These are phyloP conservation scores for Sanderia malayensis DNA, from an alignment of 30 jellyfish, hydroid and myxozoan genomes.

Conservation along the genomic window DNA sequence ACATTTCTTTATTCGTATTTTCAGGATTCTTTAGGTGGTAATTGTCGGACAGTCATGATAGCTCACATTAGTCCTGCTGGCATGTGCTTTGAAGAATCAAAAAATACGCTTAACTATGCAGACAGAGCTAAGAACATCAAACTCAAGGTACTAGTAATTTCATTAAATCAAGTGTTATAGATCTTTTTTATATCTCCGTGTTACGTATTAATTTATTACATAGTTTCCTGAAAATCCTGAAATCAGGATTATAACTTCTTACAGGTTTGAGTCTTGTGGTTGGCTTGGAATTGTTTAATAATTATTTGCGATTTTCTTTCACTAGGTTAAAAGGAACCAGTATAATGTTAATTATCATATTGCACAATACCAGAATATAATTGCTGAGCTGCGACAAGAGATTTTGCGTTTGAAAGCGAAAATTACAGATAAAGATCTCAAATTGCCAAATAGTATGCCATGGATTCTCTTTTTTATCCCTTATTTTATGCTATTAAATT, in stretches of 20 bases:
- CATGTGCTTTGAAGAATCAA: conserved; percentile 89
- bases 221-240: too few species aligned
- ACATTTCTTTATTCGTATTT: too few species aligned
- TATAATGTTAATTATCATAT: conserved; percentile 93
- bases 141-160: conserved; percentile 82
- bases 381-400: conserved; percentile 95
- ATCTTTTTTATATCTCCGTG: too few species aligned
- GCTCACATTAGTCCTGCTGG: conserved; percentile 99
- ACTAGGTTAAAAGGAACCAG: conserved; percentile 85
- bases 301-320: too few species aligned
- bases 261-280: too few species aligned
- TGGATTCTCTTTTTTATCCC: too few species aligned
- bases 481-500: too few species aligned
- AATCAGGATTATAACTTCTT: too few species aligned
- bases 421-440: conserved; percentile 70
- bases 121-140: conserved; percentile 96
- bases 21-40: conserved; percentile 98
- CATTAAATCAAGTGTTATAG: too few species aligned
- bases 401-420: conserved; percentile 78
- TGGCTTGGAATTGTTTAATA: too few species aligned
- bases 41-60: conserved; percentile 96
- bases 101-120: conserved; percentile 91
- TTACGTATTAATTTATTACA: too few species aligned
- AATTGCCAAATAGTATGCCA: conserved; percentile 36
- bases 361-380: conserved; percentile 92